phyloP scores from a whole-genome alignment of 2,888 invertebrate genomes.

The Trachelus iudaicus region DNA sequence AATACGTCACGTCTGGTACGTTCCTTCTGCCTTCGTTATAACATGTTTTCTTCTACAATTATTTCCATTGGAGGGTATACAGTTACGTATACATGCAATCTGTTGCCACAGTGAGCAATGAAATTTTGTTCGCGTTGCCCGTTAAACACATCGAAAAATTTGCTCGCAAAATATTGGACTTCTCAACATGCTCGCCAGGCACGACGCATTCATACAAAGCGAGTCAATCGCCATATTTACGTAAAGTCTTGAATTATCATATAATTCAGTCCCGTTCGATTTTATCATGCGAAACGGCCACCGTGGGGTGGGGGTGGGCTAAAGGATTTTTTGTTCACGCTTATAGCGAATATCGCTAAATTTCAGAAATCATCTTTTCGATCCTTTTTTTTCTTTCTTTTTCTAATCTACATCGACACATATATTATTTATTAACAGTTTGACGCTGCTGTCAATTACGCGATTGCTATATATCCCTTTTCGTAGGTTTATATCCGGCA shows the following conservation, averaged over 20 bases:
- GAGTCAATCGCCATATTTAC: not conserved
- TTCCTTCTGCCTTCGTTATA: not conserved
- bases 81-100: not conserved
- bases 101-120: not conserved
- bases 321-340: not conserved
- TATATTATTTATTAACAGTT: constrained; percentile 23
- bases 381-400: not conserved
- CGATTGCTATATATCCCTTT: constrained; percentile 30
- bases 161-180: not conserved
- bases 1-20: not conserved
- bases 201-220: not conserved
- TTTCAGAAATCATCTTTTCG: not conserved
- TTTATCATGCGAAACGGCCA: not conserved
- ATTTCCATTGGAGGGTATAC: not conserved
- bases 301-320: not conserved
- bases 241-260: constrained; percentile 9
- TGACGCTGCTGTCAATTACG: constrained; percentile 28
- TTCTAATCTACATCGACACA: constrained; percentile 27
- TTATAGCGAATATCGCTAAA: not conserved
- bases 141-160: too few species aligned
- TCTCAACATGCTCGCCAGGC: not conserved
- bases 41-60: not conserved
- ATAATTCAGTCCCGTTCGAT: not conserved
- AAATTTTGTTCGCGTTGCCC: not conserved
- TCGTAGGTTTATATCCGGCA: constrained; percentile 1